These are phyloP conservation scores for Zoroaster sp. DNA, from an alignment of 53 echinoderm and acorn worm species.

Conservation along the genomic window DNA sequence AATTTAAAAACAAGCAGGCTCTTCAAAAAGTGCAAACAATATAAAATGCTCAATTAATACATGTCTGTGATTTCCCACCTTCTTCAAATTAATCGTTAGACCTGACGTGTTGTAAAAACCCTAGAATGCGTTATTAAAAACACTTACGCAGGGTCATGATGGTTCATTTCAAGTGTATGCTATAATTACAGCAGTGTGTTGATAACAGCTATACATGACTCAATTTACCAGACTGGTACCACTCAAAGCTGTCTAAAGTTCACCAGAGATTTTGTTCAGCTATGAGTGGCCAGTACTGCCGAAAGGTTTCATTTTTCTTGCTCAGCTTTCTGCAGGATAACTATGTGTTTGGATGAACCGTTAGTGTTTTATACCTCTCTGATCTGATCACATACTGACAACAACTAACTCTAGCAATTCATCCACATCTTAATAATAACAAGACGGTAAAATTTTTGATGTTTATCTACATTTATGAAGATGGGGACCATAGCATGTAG, in stretches of 20 bases:
- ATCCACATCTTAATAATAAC: too few relatives aligned
- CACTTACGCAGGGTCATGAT: neutral
- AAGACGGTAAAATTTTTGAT: too few relatives aligned
- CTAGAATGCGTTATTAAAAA: neutral
- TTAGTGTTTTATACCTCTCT: too few relatives aligned
- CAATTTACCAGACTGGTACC: conserved; percentile 3
- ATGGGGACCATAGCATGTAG: too few relatives aligned
- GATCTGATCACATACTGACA: too few relatives aligned
- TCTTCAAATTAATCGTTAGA: neutral
- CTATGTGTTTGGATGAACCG: too few relatives aligned
- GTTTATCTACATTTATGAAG: too few relatives aligned
- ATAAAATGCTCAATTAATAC: neutral
- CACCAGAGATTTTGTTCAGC: neutral
- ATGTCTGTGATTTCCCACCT: neutral
- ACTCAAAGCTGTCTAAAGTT: conserved; percentile 2
- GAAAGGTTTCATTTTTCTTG: too few relatives aligned
- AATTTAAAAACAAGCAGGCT: neutral
- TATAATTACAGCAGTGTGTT: conserved; percentile 17
- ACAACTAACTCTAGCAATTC: too few relatives aligned
- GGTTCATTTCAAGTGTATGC: conserved; percentile 3
- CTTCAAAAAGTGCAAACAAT: neutral
- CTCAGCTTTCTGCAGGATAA: too few relatives aligned
- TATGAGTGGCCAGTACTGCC: neutral
- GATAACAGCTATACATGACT: conserved; percentile 3
- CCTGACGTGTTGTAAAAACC: neutral